phyloP scores from a whole-genome alignment of 2,888 invertebrate species.

The Macaria notata region DNA sequence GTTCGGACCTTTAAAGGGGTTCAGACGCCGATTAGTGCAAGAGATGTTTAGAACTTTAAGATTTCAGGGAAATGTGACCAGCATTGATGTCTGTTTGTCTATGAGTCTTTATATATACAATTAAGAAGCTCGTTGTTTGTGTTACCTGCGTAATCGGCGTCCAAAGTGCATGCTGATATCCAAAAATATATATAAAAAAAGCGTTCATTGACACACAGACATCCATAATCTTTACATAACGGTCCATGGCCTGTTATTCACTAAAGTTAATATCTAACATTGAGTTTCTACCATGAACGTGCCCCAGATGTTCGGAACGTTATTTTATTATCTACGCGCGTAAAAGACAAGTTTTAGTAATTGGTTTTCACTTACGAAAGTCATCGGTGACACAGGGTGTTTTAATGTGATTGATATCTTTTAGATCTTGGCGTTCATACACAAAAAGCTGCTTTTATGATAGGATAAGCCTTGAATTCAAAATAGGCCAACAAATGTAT shows the following conservation, averaged over 20 bases:
- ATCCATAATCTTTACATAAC: constrained; percentile 51
- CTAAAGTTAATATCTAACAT: constrained; percentile 54
- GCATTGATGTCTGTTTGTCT: constrained; percentile 42
- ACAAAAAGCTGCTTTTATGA: too few relatives aligned
- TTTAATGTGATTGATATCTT: too few relatives aligned
- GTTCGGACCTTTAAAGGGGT: constrained; percentile 25
- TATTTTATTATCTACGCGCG: constrained; percentile 6
- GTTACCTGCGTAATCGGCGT: constrained; percentile 58
- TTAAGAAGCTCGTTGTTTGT: not conserved
- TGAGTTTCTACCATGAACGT: constrained; percentile 55
- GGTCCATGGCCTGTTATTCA: constrained; percentile 43
- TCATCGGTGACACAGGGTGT: constrained; percentile 5
- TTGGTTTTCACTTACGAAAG: constrained; percentile 7
- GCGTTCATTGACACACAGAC: constrained; percentile 77
- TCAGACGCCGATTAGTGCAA: constrained; percentile 38
- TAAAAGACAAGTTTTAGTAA: constrained; percentile 17
- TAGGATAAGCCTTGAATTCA: too few relatives aligned
- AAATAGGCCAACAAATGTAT: too few relatives aligned
- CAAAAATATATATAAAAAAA: constrained; percentile 53
- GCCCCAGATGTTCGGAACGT: constrained; percentile 45
- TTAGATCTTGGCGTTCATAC: too few relatives aligned
- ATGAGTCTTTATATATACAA: constrained; percentile 41
- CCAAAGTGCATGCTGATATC: constrained; percentile 61
- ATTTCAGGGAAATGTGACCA: not conserved
- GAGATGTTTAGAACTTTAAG: constrained; percentile 21